Evolutionary conservation across 2,888 invertebrate species (phyloP).

Genomic region (Lochmaea capreae): DNA sequence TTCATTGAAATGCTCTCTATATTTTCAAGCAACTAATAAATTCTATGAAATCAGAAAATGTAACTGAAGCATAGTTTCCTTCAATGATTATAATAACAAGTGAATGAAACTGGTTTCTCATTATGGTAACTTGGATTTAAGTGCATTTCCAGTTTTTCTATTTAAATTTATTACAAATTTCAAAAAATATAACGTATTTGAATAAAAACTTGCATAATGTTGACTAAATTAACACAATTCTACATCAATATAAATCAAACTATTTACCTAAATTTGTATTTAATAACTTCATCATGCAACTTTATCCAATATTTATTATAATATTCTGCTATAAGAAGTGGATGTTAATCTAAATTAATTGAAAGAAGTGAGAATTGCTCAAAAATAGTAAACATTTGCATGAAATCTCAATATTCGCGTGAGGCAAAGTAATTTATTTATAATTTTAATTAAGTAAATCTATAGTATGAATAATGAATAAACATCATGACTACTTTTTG

Average conservation of each 20-base stretch:
- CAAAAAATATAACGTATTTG: neutral
- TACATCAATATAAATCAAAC: slow-evolving; percentile 23
- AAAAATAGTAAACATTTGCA: slow-evolving; percentile 52
- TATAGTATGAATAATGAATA: slow-evolving; percentile 50
- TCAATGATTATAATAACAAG: neutral
- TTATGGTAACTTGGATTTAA: neutral
- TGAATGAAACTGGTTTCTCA: neutral
- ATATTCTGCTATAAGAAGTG: slow-evolving; percentile 44
- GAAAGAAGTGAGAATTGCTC: slow-evolving; percentile 44
- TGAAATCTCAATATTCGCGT: slow-evolving; percentile 57
- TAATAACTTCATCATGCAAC: slow-evolving; percentile 48
- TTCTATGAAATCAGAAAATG: no score
- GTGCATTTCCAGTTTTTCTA: neutral
- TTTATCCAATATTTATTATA: slow-evolving; percentile 44
- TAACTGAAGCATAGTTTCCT: neutral
- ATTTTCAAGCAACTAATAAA: no score
- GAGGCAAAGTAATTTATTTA: slow-evolving; percentile 56
- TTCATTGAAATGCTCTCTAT: no score
- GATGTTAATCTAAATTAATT: slow-evolving; percentile 52
- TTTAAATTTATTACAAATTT: neutral
- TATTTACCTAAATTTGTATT: slow-evolving; percentile 32
- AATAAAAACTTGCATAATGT: neutral
- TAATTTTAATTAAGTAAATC: slow-evolving; percentile 56
- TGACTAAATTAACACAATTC: slow-evolving; percentile 21
- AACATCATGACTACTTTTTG: slow-evolving; percentile 34